Base-by-base conservation (phyloP, 2,113 vertebrate species). In the Crocuta crocuta region DNA sequence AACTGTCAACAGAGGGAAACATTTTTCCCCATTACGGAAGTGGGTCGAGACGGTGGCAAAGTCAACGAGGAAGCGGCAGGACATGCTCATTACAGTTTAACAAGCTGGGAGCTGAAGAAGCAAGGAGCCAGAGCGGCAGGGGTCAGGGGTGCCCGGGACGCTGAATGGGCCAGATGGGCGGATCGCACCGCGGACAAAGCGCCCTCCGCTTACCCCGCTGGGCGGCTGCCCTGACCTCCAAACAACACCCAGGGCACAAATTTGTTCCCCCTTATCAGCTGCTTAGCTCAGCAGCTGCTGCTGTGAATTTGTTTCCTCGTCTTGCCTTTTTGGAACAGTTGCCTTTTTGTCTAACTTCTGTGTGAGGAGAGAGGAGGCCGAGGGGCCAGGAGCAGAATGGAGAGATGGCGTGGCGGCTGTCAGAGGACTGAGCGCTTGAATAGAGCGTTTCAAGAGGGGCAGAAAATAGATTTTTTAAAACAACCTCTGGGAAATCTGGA, bases 261-360 rank as follows among this genome's bases (percentile, higher is more conserved):
- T 95, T 98, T 94, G 81, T 10, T 96, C 91, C 91, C 97, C 76
- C 21, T 97, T 97, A 76, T 96, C 98, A 71, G 70, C 82, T 66
- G 96, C 95, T 97, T 83, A 92, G 92, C 35, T 31, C 68, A 90
- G 97, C 88, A 97, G 97, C 92, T 97, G 88, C 79, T 48, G 83
- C 92, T 65, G 12, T 31, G 66, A 39, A 28, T 95, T 98, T 95
- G 94, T 90, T 87, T 74, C 58, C 10, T 0, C 1, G 1, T 88
- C 21, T 88, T 68, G 66, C 74, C 71, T 86, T 93, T 91, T 90
- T 91, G 91, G 45, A 95, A 93, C 33, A 92, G 92, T 63, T 95
- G 94, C n/a, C 55, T 86, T 92, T 90, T 90, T 66, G 19, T 68
- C 92, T 96, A 66, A 89, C 94, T 97, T 94, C 63, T 93, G 89